These are phyloP conservation scores for Epizoanthus stellaris DNA, from an alignment of 92 coral and sea anemone species.

Conservation along the genomic window DNA sequence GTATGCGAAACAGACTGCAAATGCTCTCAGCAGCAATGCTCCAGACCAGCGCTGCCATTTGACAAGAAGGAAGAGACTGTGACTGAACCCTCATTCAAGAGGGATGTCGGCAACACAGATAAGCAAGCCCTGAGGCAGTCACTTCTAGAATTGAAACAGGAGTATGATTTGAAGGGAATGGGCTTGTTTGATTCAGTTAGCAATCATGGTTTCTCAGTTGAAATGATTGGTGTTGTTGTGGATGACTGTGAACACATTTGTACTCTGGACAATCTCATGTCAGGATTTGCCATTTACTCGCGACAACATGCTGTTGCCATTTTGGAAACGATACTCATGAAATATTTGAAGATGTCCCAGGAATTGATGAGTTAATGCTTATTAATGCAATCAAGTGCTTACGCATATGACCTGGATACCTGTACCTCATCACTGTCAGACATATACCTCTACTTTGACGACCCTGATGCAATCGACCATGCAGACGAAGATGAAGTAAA, in stretches of 20 bases:
- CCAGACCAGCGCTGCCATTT: slow-evolving; percentile 32
- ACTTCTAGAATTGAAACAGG: slow-evolving; percentile 35
- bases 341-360: slow-evolving; percentile 52
- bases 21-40: slow-evolving; percentile 36
- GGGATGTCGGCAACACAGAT: slow-evolving; percentile 28
- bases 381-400: slow-evolving; percentile 11
- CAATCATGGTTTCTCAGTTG: slow-evolving; percentile 47
- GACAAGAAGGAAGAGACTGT: slow-evolving; percentile 9
- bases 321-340: slow-evolving; percentile 41
- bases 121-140: slow-evolving; percentile 27
- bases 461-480: slow-evolving; percentile 1
- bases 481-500: slow-evolving; percentile 10
- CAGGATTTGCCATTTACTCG: slow-evolving; percentile 29
- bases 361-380: slow-evolving; percentile 39
- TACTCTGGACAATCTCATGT: slow-evolving; percentile 26
- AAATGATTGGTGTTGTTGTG: slow-evolving; percentile 45
- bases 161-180: slow-evolving; percentile 21
- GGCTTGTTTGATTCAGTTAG: slow-evolving; percentile 37
- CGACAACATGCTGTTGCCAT: slow-evolving; percentile 45
- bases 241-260: slow-evolving; percentile 38
- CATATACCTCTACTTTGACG: slow-evolving; percentile 19
- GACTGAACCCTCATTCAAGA: slow-evolving; percentile 10
- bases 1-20: slow-evolving; percentile 35
- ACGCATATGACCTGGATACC: not conserved
- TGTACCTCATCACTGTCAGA: not conserved